Percentiles rank a stretch among this genome's conserved stretches.
Evolutionary conservation across 2,113 vertebrate species (phyloP).

Genomic region (Atherinomorus stipes): DNA sequence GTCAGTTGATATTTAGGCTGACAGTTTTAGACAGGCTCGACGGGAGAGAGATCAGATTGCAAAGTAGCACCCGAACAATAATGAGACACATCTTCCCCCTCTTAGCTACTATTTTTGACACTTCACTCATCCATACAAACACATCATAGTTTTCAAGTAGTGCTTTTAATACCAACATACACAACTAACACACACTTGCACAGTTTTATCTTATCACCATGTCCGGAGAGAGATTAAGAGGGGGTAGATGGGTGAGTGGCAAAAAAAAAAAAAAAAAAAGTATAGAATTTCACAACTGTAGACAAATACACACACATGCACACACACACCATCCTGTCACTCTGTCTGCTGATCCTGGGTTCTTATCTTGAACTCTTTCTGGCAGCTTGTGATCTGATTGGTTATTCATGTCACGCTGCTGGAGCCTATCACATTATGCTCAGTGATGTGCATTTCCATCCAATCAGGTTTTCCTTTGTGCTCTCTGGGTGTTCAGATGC

Average conservation of each 20-base stretch:
- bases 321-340: slow-evolving; percentile 35
- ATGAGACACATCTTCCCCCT: slow-evolving; percentile 70
- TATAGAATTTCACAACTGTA: slow-evolving; percentile 48
- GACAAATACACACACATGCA: slow-evolving; percentile 11
- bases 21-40: slow-evolving; percentile 68
- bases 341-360: slow-evolving; percentile 49
- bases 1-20: slow-evolving; percentile 77
- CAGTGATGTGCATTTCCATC: slow-evolving; percentile 77
- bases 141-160: slow-evolving; percentile 24
- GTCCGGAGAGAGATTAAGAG: slow-evolving; percentile 46
- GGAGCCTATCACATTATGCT: slow-evolving; percentile 73
- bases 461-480: slow-evolving; percentile 79
- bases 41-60: slow-evolving; percentile 65
- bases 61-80: slow-evolving; percentile 65
- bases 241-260: slow-evolving; percentile 20
- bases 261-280: slow-evolving; percentile 36
- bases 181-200: slow-evolving; percentile 13
- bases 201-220: slow-evolving; percentile 39
- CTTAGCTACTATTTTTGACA: slow-evolving; percentile 62
- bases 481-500: slow-evolving; percentile 78
- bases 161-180: slow-evolving; percentile 35
- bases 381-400: slow-evolving; percentile 73
- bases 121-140: slow-evolving; percentile 40
- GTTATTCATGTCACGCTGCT: slow-evolving; percentile 78
- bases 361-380: slow-evolving; percentile 66